Base-by-base conservation (phyloP, 2,888 invertebrate genomes). In the Colostygia pectinataria region DNA sequence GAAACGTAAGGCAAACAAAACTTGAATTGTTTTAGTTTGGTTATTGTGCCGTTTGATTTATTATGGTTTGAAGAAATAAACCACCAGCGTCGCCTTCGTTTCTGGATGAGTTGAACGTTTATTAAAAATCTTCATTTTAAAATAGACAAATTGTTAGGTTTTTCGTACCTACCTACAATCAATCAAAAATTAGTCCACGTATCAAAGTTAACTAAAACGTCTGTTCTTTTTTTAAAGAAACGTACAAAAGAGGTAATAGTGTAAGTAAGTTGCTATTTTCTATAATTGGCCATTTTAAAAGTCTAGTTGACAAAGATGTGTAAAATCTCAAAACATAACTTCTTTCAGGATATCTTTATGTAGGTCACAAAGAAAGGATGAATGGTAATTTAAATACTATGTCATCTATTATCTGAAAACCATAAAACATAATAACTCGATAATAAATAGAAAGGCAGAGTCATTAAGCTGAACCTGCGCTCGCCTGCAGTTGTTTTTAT, bases 1-100 rank as follows among this genome's bases (percentile, higher is more conserved):
- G 81, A 83, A 84, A 79, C 70, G 71, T 67, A 68, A 78, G 63
- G 74, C 81, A 82, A 81, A 85, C 82, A 82, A 78, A 78, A 71
- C 70, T 65, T 63, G 50, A 63, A 77, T 80, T 82, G 82, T 83
- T 81, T 77, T 76, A 67, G 66, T 77, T 74, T 53, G 36, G 50
- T 58, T 55, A 57, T 56, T 73, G 70, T 63, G 64, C 63, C 64
- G 70, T 74, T 75, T 71, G 66, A 71, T 74, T 73, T 77, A 76
- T 70, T 71, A 62, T 61, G 41, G 56, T 49, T 57, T 60, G 38
- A 57, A 61, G 14, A 68, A 65, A 67, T 61, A 62, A 68, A 68
- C 81, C 85, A 78, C 84, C 84, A 65, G 77, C 81, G 80, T 73
- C 47, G 82, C 57, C 65, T 56, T 69, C 55, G 63, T 55, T 38